A percentile compares a stretch with the other conserved stretches of the same genome.
These are phyloP conservation scores for Noctua comes DNA, from an alignment of 2,888 invertebrate genomes.

Conservation along the genomic window DNA sequence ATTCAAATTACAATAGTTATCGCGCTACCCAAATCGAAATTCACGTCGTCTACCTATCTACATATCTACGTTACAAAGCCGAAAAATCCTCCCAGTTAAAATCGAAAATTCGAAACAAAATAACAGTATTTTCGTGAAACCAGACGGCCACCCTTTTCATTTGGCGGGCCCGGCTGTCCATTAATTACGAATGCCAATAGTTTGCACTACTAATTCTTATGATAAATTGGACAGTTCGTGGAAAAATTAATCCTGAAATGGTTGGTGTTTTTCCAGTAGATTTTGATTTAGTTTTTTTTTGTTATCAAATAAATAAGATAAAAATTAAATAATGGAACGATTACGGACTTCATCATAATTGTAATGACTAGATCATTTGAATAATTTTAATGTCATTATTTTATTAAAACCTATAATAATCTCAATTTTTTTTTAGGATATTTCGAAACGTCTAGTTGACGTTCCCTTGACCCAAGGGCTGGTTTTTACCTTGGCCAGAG, in stretches of 20 bases:
- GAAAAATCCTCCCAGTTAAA: conserved; percentile 50
- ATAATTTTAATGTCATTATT: too few relatives aligned
- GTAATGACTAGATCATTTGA: too few relatives aligned
- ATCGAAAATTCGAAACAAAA: conserved; percentile 61
- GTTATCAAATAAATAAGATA: too few relatives aligned
- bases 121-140: conserved; percentile 60
- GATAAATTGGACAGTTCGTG: conserved; percentile 66
- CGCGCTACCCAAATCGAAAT: conserved; percentile 20
- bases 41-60: background rate
- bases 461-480: too few relatives aligned
- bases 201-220: conserved; percentile 72
- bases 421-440: too few relatives aligned
- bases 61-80: background rate
- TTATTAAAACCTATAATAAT: too few relatives aligned
- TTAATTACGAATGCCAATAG: conserved; percentile 74
- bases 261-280: background rate
- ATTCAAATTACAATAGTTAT: background rate
- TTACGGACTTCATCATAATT: background rate
- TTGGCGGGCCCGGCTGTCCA: conserved; percentile 56
- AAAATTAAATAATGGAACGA: background rate
- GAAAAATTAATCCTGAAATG: conserved; percentile 44
- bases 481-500: too few relatives aligned
- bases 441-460: too few relatives aligned
- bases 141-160: conserved; percentile 66
- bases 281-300: background rate